These are phyloP conservation scores for Helogale parvula DNA, from an alignment of 2,113 vertebrate species.

Conservation along the genomic window DNA sequence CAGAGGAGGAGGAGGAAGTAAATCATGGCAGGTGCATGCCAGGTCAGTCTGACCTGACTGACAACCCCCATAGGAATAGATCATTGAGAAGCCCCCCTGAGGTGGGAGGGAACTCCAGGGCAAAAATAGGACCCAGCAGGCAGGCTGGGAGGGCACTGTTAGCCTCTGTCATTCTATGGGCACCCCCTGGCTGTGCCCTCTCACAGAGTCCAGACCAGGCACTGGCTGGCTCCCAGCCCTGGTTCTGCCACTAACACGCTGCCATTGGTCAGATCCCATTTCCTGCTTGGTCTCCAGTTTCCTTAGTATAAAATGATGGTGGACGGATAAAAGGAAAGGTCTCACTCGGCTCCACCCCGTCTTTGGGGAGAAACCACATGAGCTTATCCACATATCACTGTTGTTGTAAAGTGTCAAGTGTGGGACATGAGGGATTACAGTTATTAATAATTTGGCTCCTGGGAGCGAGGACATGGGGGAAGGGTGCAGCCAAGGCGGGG, in stretches of 20 bases:
- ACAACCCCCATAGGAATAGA: neutral
- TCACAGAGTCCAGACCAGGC: neutral
- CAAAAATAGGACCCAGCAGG: neutral
- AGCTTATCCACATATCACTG: neutral
- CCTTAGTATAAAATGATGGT: neutral
- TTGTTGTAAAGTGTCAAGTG: neutral
- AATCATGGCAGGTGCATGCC: neutral
- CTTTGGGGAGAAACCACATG: neutral
- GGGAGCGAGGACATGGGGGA: neutral
- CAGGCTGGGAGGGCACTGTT: neutral
- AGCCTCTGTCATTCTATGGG: neutral
- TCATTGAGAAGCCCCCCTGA: neutral
- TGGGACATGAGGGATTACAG: neutral
- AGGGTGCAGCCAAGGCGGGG: neutral
- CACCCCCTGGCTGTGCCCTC: neutral
- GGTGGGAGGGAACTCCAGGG: neutral
- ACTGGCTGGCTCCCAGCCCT: neutral
- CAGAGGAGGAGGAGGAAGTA: conserved; percentile 2
- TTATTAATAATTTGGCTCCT: conserved; percentile 26
- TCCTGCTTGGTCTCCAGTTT: neutral
- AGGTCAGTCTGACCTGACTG: neutral
- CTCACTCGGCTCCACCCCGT: neutral
- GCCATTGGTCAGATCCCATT: neutral
- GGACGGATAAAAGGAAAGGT: neutral
- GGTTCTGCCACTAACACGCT: neutral